Evolutionary conservation across 2,113 vertebrate genomes (phyloP).

Genomic region (Melanotaenia duboulayi): DNA sequence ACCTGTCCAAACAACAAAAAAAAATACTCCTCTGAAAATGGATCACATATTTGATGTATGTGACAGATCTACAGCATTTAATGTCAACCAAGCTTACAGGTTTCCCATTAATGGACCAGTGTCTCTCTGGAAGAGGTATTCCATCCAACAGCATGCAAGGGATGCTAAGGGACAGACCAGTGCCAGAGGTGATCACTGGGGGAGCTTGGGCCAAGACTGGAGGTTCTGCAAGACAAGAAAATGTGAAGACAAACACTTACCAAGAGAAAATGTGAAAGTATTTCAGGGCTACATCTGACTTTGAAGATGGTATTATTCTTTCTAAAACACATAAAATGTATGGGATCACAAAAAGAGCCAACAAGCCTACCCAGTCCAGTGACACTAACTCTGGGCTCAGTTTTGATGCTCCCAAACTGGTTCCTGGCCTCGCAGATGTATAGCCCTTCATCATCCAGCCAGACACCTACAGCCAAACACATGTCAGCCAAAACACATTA

Average conservation of each 20-base stretch:
- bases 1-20: conserved; percentile 74
- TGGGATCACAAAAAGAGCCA: background rate
- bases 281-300: conserved; percentile 4
- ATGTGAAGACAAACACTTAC: conserved; percentile 9
- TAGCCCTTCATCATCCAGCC: conserved; percentile 85
- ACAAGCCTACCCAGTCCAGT: conserved; percentile 85
- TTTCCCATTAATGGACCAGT: conserved; percentile 86
- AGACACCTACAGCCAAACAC: conserved; percentile 78
- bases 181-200: conserved; percentile 75
- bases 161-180: conserved; percentile 85
- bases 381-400: conserved; percentile 83
- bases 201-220: conserved; percentile 85
- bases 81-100: conserved; percentile 74
- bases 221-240: conserved; percentile 72
- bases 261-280: conserved; percentile 5
- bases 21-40: background rate
- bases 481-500: conserved; percentile 19
- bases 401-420: conserved; percentile 85
- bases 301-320: background rate
- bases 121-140: conserved; percentile 86
- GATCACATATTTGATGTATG: background rate
- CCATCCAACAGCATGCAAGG: conserved; percentile 89
- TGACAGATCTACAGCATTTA: background rate
- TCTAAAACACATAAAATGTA: background rate
- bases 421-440: conserved; percentile 92